phyloP scores from a whole-genome alignment of 2,888 invertebrate species.

The Choristoneura rosaceana region DNA sequence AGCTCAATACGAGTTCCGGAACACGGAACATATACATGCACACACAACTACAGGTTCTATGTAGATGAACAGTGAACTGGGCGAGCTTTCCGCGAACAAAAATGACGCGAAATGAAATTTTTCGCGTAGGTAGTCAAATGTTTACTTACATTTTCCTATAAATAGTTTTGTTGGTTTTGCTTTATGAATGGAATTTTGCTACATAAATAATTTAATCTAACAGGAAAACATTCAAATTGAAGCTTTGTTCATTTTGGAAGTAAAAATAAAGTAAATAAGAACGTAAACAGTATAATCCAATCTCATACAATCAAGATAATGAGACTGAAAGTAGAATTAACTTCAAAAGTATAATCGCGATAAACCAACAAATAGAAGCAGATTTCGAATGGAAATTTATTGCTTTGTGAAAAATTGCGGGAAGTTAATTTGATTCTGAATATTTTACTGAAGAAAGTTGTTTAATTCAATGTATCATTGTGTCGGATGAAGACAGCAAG shows the following conservation, averaged over 20 bases:
- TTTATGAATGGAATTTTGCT: neutral
- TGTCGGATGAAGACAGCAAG: slow-evolving; percentile 52
- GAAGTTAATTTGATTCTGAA: slow-evolving; percentile 28
- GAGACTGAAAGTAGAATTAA: slow-evolving; percentile 1
- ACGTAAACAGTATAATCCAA: neutral
- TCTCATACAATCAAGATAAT: slow-evolving; percentile 13
- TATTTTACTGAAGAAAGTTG: slow-evolving; percentile 50
- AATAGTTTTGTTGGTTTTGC: neutral
- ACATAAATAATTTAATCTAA: neutral
- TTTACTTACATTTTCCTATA: slow-evolving; percentile 38
- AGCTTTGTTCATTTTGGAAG: neutral
- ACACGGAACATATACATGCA: slow-evolving; percentile 30
- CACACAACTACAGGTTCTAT: slow-evolving; percentile 16
- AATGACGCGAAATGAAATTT: slow-evolving; percentile 43
- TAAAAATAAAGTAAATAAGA: neutral
- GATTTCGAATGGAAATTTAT: slow-evolving; percentile 25
- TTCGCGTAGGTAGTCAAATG: slow-evolving; percentile 39
- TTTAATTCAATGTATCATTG: slow-evolving; percentile 47
- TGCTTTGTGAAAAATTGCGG: slow-evolving; percentile 18
- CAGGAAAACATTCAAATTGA: neutral
- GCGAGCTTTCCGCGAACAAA: slow-evolving; percentile 15
- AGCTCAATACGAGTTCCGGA: slow-evolving; percentile 47
- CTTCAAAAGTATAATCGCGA: slow-evolving; percentile 15
- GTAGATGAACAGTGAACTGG: neutral
- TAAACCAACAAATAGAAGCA: slow-evolving; percentile 11